Evolutionary conservation across 2,113 vertebrate species (phyloP).

Genomic region (Salvator merianae): DNA sequence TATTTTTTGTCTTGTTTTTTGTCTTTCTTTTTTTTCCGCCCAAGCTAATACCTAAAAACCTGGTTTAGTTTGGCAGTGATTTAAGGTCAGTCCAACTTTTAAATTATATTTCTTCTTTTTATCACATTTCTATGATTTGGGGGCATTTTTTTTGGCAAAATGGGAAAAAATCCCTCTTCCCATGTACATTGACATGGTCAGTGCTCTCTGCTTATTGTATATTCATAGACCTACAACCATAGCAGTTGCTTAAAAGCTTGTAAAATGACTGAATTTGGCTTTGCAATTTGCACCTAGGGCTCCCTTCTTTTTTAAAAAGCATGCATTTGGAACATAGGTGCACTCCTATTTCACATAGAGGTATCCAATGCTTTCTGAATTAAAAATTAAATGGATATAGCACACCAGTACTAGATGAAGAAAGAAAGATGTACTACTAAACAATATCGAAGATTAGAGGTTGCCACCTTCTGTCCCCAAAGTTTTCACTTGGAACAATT

Average conservation of each 20-base stretch:
- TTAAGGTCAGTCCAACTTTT: not conserved
- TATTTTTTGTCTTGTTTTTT: no score
- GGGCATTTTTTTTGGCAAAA: no score
- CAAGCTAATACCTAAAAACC: no score
- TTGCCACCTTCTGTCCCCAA: not conserved
- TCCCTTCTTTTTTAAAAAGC: no score
- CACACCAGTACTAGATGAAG: not conserved
- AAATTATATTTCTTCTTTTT: not conserved
- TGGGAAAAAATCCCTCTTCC: not conserved
- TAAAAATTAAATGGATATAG: not conserved
- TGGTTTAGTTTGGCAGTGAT: no score
- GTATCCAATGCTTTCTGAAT: not conserved
- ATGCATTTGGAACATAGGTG: not conserved
- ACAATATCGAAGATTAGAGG: not conserved
- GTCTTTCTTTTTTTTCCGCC: no score
- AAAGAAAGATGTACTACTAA: not conserved
- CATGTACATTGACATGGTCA: no score
- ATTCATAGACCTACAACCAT: not conserved
- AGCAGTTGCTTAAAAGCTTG: not conserved
- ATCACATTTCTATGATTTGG: no score
- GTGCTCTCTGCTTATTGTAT: not conserved
- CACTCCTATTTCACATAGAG: not conserved
- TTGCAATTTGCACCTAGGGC: not conserved
- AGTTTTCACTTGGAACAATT: no score
- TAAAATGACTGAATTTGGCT: not conserved